Evolutionary conservation across 2,888 invertebrate species (phyloP), one percentile per base, ranked within the genome.

Genomic region (Drosophila melanosoma): DNA sequence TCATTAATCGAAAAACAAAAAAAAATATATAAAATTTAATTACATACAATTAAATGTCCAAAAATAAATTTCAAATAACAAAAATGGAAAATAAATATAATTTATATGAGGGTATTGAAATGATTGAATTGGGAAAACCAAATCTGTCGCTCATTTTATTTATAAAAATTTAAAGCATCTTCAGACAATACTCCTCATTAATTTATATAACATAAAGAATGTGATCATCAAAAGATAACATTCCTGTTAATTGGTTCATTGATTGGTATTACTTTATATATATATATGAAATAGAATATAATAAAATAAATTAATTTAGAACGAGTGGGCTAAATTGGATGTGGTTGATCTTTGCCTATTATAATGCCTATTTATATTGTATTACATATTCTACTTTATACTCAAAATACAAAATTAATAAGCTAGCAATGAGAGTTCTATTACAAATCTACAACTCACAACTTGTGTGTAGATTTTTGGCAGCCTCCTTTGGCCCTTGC

Each of bases 391-490:
- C 10, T 10, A 36, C 15, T 15, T 4, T 45, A 4, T 45, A 15
- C 20, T 8, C 15, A 29, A 29, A 29, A 29, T 29, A 29, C 12
- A 4, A 15, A 3, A 23, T 45, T 20, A 1, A 7, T 45, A 23
- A 3, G 20, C 7, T 45, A 2, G 40, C n/a, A 29, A 7, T 10
- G 15, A 42, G 40, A 40, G 12, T 23, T 8, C 12, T 17, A 40
- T 26, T 35, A 11, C 20, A 69, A 23, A 7, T 23, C 60, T 61
- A 56, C 67, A 76, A 51, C 54, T 70, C 67, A 45, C 59, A 67
- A 76, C 76, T 73, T 11, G 1, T 32, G 57, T 57, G 32, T 69
- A 59, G 51, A 71, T 63, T 59, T 63, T 59, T 63, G 65, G 26
- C 58, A 52, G 38, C 4, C 32, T 38, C 49, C 33, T 38, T 40